phyloP scores from a whole-genome alignment of 2,113 vertebrate species.

The Eurystomus gularis region DNA sequence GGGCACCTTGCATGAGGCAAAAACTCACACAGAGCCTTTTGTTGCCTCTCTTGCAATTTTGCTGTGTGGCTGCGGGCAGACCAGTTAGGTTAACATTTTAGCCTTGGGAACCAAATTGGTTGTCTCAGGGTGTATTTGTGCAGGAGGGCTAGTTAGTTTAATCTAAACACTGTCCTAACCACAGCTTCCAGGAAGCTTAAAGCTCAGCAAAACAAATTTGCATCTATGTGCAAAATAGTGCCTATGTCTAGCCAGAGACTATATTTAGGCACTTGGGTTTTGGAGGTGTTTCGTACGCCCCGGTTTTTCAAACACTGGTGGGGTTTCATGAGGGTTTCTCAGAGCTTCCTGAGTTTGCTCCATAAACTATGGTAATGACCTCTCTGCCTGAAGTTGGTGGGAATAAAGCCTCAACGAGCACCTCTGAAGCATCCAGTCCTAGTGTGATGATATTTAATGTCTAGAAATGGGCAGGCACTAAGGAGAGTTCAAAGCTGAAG shows the following conservation, averaged over 20 bases:
- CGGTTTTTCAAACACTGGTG: background rate
- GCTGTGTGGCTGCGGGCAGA: background rate
- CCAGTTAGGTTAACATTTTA: background rate
- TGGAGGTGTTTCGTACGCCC: background rate
- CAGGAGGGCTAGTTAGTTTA: background rate
- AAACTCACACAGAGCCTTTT: background rate
- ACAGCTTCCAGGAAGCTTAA: conserved; percentile 24
- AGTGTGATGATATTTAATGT: background rate
- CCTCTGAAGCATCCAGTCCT: background rate
- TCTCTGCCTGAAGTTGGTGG: background rate
- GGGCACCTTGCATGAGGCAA: background rate
- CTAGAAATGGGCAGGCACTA: background rate
- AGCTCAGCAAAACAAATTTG: background rate
- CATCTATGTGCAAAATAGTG: conserved; percentile 12
- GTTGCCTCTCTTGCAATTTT: background rate
- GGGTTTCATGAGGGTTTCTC: background rate
- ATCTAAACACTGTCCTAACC: conserved; percentile 12
- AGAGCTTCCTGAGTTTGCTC: background rate
- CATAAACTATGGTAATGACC: background rate
- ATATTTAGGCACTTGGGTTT: conserved; percentile 1
- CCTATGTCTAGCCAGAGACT: background rate
- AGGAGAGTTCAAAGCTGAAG: background rate
- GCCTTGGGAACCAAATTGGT: background rate
- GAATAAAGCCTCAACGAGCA: background rate
- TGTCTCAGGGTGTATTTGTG: background rate